phyloP scores from a whole-genome alignment of 2,888 invertebrate species.

The Acronicta psi region DNA sequence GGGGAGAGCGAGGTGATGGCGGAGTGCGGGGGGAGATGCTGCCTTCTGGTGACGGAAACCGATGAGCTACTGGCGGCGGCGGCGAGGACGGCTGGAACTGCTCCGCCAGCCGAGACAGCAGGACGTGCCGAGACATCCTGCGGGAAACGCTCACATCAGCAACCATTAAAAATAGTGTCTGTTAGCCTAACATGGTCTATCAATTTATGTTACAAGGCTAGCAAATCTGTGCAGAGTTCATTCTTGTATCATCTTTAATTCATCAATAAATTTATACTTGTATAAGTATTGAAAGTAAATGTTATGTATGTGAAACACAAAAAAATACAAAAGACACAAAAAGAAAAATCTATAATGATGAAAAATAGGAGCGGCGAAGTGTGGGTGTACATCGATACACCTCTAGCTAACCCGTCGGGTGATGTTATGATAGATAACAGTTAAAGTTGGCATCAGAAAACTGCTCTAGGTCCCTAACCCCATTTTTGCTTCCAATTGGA shows the following conservation, averaged over 20 bases:
- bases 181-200: background rate
- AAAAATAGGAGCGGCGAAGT: too few relatives aligned
- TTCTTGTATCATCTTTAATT: too few relatives aligned
- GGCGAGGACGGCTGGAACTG: constrained; percentile 82
- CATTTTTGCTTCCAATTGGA: constrained; percentile 41
- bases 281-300: too few relatives aligned
- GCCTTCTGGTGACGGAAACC: constrained; percentile 81
- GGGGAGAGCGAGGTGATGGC: constrained; percentile 73
- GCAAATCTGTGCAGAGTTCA: too few relatives aligned
- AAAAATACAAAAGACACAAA: too few relatives aligned
- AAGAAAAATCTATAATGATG: too few relatives aligned
- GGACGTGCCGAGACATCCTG: constrained; percentile 85
- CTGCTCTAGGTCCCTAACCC: constrained; percentile 13
- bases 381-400: too few relatives aligned
- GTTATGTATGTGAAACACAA: too few relatives aligned
- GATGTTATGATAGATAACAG: too few relatives aligned
- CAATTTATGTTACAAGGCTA: too few relatives aligned
- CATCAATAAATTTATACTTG: too few relatives aligned
- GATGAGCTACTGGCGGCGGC: constrained; percentile 72
- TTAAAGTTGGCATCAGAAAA: constrained; percentile 24
- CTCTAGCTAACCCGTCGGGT: too few relatives aligned
- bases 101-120: constrained; percentile 83
- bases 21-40: constrained; percentile 79
- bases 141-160: constrained; percentile 14
- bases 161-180: background rate